Conservation (phyloP, 2,888 invertebrate species). For the Caenorhabditis japonica region DNA sequence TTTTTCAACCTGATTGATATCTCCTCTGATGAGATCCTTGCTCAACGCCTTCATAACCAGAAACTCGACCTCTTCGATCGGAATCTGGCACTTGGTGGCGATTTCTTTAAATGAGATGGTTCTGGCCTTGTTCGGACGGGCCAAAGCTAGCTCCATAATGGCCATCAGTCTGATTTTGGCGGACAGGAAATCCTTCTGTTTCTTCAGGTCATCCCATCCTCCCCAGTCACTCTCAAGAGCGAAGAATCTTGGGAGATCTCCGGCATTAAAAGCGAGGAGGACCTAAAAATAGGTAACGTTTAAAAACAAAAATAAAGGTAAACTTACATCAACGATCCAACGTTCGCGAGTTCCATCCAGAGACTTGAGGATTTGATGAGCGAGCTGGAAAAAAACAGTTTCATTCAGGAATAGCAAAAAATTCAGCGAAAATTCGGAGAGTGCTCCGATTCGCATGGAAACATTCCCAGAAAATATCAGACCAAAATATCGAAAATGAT, state of each 20-base stretch:
- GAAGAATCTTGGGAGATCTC: conserved; percentile 80
- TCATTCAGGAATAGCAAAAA: no score
- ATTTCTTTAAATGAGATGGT: conserved; percentile 92
- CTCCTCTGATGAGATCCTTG: conserved; percentile 89
- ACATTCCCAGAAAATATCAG: no score
- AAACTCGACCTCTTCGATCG: conserved; percentile 84
- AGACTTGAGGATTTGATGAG: conserved; percentile 92
- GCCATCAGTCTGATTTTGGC: conserved; percentile 95
- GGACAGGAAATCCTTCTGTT: conserved; percentile 67
- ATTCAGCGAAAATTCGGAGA: no score
- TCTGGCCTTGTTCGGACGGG: conserved; percentile 88
- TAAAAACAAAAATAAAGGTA: no score
- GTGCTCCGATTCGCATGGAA: no score
- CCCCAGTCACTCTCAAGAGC: conserved; percentile 82
- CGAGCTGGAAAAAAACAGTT: conserved; percentile 82
- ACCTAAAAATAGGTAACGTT: no score
- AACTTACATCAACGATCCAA: conserved; percentile 84
- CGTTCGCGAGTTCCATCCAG: conserved; percentile 86
- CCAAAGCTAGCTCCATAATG: conserved; percentile 99
- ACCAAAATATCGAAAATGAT: no score
- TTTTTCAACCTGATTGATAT: conserved; percentile 80
- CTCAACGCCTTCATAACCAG: conserved; percentile 97
- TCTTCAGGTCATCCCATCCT: conserved; percentile 77
- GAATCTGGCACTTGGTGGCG: conserved; percentile 86
- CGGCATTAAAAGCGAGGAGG: conserved; percentile 86